Conservation (phyloP, 2,797 vertebrate species). For the Macropodus opercularis region DNA sequence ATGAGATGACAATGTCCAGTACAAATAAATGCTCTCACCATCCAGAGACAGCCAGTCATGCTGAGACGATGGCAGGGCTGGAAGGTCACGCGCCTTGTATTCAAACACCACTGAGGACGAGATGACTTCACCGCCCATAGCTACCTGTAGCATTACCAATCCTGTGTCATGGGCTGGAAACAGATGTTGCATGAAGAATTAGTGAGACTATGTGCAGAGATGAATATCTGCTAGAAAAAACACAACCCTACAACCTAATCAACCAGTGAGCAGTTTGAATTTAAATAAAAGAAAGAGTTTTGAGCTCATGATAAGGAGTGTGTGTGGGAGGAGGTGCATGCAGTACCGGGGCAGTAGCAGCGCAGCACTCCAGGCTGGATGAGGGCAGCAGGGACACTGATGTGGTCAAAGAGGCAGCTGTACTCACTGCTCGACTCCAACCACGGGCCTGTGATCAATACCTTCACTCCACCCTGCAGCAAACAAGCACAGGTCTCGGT, state of each 20-base stretch:
- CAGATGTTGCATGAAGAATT: slow-evolving; percentile 5
- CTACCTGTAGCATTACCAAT: slow-evolving; percentile 97
- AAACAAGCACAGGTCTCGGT: slow-evolving; percentile 40
- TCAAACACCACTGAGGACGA: slow-evolving; percentile 99
- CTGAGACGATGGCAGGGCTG: slow-evolving; percentile 94
- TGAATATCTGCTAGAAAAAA: too few species aligned
- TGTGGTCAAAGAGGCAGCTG: slow-evolving; percentile 98
- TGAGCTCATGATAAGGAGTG: neutral
- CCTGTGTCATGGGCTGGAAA: slow-evolving; percentile 94
- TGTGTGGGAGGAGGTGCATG: slow-evolving; percentile 1
- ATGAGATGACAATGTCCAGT: slow-evolving; percentile 6
- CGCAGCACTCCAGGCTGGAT: slow-evolving; percentile 98
- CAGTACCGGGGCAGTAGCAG: slow-evolving; percentile 97
- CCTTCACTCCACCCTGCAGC: slow-evolving; percentile 95
- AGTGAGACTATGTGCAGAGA: neutral
- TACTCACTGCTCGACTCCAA: slow-evolving; percentile 97
- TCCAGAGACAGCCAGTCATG: slow-evolving; percentile 98
- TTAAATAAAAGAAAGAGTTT: slow-evolving; percentile 7
- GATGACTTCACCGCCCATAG: slow-evolving; percentile 96
- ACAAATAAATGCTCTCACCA: slow-evolving; percentile 81
- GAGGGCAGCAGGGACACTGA: slow-evolving; percentile 96
- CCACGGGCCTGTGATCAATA: slow-evolving; percentile 98
- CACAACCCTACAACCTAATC: too few species aligned
- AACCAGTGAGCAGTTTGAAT: slow-evolving; percentile 5
- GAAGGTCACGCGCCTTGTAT: slow-evolving; percentile 95